Conservation (phyloP, 1,140 invertebrate species). For the fruit fly (Drosophila melanogaster) region Release_6_plus_ISO1_MT NT_033777.3:28454001-28454500, state of each 20-base stretch:
- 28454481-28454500: conserved; percentile 7
- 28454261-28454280: conserved; percentile 43
- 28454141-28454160: conserved; percentile 60
- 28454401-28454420: conserved; percentile 81
- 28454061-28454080: conserved; percentile 48
- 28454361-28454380: conserved; percentile 82
- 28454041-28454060: conserved; percentile 1
- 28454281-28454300: conserved; percentile 67
- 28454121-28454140: conserved; percentile 69
- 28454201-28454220: background rate
- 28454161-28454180: conserved; percentile 76
- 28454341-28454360: conserved; percentile 83
- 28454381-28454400: conserved; percentile 81
- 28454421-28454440: conserved; percentile 49
- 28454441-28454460: background rate
- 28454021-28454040: conserved; percentile 14
- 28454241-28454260: conserved; percentile 68
- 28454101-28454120: conserved; percentile 63
- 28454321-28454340: conserved; percentile 69
- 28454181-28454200: conserved; percentile 41
- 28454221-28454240: conserved; percentile 34
- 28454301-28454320: conserved; percentile 18
- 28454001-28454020: conserved; percentile 70
- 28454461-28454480: background rate
- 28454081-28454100: conserved; percentile 26